Evolutionary conservation across 2,888 invertebrate species (phyloP).

Genomic region (Limnephilus marmoratus): DNA sequence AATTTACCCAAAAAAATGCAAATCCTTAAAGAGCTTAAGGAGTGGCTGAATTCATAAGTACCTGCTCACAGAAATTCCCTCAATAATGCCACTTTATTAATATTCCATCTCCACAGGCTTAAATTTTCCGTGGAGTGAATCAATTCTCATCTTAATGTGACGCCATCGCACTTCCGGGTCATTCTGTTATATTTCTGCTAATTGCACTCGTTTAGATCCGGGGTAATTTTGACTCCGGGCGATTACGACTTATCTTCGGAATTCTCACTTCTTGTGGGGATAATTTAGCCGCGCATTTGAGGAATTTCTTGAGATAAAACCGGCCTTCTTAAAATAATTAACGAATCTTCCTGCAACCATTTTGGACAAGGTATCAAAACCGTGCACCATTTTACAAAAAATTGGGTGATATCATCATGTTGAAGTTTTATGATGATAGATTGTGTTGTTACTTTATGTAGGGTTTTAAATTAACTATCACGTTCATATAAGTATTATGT

Average conservation of each 20-base stretch:
- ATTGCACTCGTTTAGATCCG: conserved; percentile 7
- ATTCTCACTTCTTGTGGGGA: neutral
- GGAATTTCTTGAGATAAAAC: neutral
- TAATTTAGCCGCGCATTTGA: neutral
- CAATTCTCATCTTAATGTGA: neutral
- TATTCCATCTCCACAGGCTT: neutral
- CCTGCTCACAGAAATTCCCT: neutral
- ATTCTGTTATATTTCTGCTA: neutral
- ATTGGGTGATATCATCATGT: neutral
- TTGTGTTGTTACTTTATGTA: neutral
- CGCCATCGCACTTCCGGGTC: neutral
- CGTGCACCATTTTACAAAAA: neutral
- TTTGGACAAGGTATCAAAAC: neutral
- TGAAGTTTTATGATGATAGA: neutral
- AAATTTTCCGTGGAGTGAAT: neutral
- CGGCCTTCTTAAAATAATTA: neutral
- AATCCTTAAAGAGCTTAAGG: neutral
- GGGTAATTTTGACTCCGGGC: neutral
- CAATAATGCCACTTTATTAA: neutral
- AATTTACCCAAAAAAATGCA: neutral
- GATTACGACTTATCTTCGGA: conserved; percentile 3
- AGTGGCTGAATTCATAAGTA: neutral
- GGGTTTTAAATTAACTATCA: neutral
- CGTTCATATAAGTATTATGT: neutral
- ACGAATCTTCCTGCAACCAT: neutral